Evolutionary conservation across 2,888 invertebrate genomes (phyloP), one percentile per base, ranked within the genome.

Genomic region (Agrotis clavis): DNA sequence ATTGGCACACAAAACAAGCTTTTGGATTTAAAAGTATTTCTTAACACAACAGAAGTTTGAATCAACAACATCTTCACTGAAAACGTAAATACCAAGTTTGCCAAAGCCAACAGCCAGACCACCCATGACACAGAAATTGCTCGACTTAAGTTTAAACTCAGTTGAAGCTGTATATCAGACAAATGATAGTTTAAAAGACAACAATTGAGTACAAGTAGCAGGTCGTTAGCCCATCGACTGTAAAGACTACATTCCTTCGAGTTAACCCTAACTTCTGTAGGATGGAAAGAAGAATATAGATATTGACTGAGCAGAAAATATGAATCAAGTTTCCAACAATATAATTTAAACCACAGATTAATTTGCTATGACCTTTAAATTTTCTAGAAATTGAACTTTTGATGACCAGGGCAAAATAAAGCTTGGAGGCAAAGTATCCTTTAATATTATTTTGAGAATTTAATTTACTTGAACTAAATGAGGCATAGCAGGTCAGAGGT

Each of bases 161-260:
- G 35, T 56, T 48, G 25, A 71, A 81, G 63, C 66, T 1, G 18
- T 71, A 35, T 48, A 64, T 60, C 68, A 69, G 56, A 77, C 64
- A 72, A 80, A 80, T 61, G 18, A 56, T 72, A 66, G 63, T 72
- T 67, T 69, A 57, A 61, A 82, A 72, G 60, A 77, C 60, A 53
- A 82, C 80, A 80, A 80, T 80, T 80, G 80, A 67, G 56, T 69
- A 51, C 78, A 82, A 80, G 82, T 82, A 72, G 82, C 69, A 82
- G 82, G 82, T 80, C 80, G 82, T 80, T 80, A 80, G 80, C 79
- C 81, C 78, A 78, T 77, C 68, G 66, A 35, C 67, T 81, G 54
- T 69, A 72, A 65, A 82, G 65, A 82, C 78, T 63, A 82, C 80
- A 80, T 80, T 80, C 80, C 64, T 68, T 1, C 50, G 69, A 80